Evolutionary conservation across 2,113 vertebrate species (phyloP).

Genomic region (Rafetus swinhoei): DNA sequence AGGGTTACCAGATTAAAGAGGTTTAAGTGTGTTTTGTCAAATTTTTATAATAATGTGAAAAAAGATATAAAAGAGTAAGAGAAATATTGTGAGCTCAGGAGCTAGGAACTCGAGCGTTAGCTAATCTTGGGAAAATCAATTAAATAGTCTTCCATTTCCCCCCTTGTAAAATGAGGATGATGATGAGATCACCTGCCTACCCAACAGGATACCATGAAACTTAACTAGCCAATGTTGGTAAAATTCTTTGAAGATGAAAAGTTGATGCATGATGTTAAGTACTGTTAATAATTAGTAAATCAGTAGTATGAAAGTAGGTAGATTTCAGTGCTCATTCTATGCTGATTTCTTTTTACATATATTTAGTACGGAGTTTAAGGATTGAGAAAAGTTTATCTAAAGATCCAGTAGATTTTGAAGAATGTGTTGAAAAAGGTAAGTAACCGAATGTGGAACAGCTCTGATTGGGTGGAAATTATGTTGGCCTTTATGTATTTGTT

Average conservation of each 20-base stretch:
- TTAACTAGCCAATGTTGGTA: not conserved
- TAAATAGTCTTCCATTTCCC: not conserved
- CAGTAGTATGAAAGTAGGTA: not conserved
- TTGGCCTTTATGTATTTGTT: not conserved
- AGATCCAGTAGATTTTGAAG: constrained; percentile 87
- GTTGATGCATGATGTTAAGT: not conserved
- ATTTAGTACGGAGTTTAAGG: constrained; percentile 85
- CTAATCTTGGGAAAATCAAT: accelerated
- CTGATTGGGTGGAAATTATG: not conserved
- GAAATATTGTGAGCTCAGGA: not conserved
- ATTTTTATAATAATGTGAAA: not conserved
- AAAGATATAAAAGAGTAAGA: not conserved
- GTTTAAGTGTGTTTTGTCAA: not conserved
- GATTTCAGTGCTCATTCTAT: not conserved
- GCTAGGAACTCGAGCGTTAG: not conserved
- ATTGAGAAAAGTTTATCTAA: constrained; percentile 88
- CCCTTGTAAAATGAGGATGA: not conserved
- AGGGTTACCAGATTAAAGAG: too few species aligned
- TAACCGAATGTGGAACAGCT: not conserved
- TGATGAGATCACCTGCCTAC: not conserved
- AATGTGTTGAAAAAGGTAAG: constrained; percentile 88
- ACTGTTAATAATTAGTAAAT: not conserved
- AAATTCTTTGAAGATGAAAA: not conserved
- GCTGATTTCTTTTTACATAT: not conserved
- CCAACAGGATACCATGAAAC: not conserved